Evolutionary conservation across 2,113 vertebrate genomes (phyloP).

Genomic region (Notarius quadriscutis): DNA sequence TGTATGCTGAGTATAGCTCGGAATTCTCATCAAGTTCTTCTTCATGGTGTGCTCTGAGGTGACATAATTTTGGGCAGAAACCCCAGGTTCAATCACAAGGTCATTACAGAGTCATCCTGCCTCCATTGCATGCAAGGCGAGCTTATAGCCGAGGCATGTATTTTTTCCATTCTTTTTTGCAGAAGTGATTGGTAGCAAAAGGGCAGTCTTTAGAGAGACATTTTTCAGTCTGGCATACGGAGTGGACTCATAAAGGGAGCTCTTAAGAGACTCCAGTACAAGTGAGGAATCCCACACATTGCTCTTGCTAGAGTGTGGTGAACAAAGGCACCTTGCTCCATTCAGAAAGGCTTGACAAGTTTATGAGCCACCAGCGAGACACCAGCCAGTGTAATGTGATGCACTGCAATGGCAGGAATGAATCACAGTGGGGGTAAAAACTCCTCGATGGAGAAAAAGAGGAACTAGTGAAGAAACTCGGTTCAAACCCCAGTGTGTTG

Average conservation of each 20-base stretch:
- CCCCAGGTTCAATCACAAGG: background rate
- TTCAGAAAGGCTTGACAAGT: conserved; percentile 1
- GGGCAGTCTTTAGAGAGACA: background rate
- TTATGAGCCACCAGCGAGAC: background rate
- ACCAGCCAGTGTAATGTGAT: background rate
- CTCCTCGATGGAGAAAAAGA: background rate
- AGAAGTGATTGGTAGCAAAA: background rate
- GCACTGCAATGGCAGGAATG: background rate
- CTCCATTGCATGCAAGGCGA: background rate
- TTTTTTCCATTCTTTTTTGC: background rate
- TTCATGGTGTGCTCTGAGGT: background rate
- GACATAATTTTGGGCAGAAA: background rate
- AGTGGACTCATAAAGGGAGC: background rate
- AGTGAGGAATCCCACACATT: background rate
- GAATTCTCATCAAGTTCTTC: background rate
- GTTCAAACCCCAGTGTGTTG: background rate
- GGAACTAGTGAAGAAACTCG: background rate
- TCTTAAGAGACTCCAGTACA: background rate
- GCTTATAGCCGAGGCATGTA: background rate
- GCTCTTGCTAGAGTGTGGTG: background rate
- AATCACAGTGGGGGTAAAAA: background rate
- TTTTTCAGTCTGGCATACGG: background rate
- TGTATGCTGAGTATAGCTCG: background rate
- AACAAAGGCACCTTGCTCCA: background rate
- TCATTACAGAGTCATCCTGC: background rate